Base-by-base conservation (phyloP, 2,797 vertebrate genomes). In the Pteronotus mesoamericanus region DNA sequence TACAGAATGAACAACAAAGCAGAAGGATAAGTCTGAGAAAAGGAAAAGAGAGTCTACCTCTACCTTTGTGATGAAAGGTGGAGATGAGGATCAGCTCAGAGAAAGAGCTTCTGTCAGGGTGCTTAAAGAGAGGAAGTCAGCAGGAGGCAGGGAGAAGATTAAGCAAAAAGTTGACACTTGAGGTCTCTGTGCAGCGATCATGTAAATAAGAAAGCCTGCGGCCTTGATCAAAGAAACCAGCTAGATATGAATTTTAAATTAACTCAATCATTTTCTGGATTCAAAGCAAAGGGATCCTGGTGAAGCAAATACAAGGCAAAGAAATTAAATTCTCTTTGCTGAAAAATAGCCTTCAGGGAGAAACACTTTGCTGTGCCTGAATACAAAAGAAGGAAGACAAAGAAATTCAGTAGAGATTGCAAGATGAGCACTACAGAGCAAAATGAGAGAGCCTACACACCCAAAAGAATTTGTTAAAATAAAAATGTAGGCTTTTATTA, bases 191-290 rank as follows among this genome's bases (percentile, higher is more conserved):
- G 69, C 55, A 86, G 61, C 92, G 55, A 79, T 26, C 29, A 42
- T 4, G 5, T 21, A 53, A 89, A 85, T 55, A 88, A 90, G 61
- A 80, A 91, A 75, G 61, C 42, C 68, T 68, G 39, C 6, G 55
- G 66, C 84, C 53, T 48, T 39, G 11, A 96, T 91, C 59, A 95
- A 96, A 96, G 86, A 95, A 48, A 46, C 44, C 64, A 80, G 71
- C 51, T 34, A 71, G 26, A 75, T 22, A 77, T 7, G 32, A 94
- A 96, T 94, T 94, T 89, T 83, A 94, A 88, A 95, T 85, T 66
- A 77, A 72, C 48, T 92, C 39, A 85, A 88, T 87, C 51, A 86
- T 75, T 42, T 64, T 80, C 66, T 94, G 51, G 74, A 92, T 80
- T 86, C 66, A 94, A 90, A 92, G 86, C 19, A 90, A 57, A 96